Base-by-base conservation (phyloP, 1,140 invertebrate genomes). In the Eurosta solidaginis region DNA sequence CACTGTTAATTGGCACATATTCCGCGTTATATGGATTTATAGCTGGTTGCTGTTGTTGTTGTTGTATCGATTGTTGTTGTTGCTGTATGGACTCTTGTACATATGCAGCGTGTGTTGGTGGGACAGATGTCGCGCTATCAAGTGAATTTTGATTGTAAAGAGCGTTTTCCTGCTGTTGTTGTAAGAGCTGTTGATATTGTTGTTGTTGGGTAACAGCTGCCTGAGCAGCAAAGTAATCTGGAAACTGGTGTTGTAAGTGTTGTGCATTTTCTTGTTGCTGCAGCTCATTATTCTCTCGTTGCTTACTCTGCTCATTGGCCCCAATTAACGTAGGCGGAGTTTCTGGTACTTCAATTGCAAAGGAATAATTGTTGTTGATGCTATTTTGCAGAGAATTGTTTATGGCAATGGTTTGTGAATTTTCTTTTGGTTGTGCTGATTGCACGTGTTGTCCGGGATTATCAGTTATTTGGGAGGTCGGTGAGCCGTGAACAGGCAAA, bases 121-220 rank as follows among this genome's bases (percentile, higher is more conserved):
- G 25, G 49, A 33, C 14, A 40, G 10, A 52, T 33, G 25, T 49
- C 14, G 76, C 78, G 47, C 45, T 47, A 20, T 77, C 78, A n/a
- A 78, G 54, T 20, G 78, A 74, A 10, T 80, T 78, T 59, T 79
- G 78, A 44, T 81, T 79, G 22, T 80, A 81, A 33, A 79, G 50
- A 76, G 49, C 47, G 74, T 76, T 78, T 22, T 81, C 81, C 12
- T 77, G 33, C 20, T 81, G 78, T 17, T 79, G 78, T 33, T 78
- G 68, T 25, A 42, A 33, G 4, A n/a, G 54, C 12, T 47, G 50
- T 27, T 27, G 68, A 25, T 14, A 9, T 20, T 76, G 27, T 4
- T 29, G 27, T 33, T 76, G 36, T 17, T 63, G 54, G 1, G 54
- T 5, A 10, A 10, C 29, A 17, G 33, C 29, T 40, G 29, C 17